Base-by-base conservation (phyloP, 2,797 vertebrate genomes). In the Gallinago solitaria region DNA sequence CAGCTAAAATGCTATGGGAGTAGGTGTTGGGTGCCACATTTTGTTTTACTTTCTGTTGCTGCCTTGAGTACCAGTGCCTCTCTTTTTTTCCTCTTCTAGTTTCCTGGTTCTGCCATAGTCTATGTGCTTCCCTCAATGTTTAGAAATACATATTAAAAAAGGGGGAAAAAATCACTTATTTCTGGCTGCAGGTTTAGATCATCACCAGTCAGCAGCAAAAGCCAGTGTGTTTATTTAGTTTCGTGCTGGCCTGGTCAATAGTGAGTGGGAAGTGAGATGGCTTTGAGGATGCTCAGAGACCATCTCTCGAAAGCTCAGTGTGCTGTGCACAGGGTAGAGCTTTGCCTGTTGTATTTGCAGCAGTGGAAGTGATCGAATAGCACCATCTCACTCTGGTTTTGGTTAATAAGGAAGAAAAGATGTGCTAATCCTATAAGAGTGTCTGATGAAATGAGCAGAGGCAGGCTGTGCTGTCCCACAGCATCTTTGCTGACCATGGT, bases 391-490 rank as follows among this genome's bases (percentile, higher is more conserved):
- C 50, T 93, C 89, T 91, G 69, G 53, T 63, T 95, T 87, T 84
- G 87, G 57, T 89, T 81, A 89, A 89, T 61, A 94, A 96, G 39
- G 19, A 59, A 83, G 91, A 92, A 93, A 89, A 95, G 33, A 13
- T 69, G 91, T 95, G 86, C 50, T 95, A 87, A 97, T 84, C 69
- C 76, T 76, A 0, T 12, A 17, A 37, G 2, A 4, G 24, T 3
- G 3, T 21, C 35, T 48, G 64, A 69, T 32, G 78, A 93, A 92
- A 54, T 39, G n/a, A 61, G 54, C 35, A 61, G 69, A 32, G 57
- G 3, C 4, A 3, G 47, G n/a, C 28, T 80, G 17, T 63, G 45
- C 51, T 51, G 48, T 21, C 27, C 63, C 51, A 59, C 1, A 11
- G 56, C n/a, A 54, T 19, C 23, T 91, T 78, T 88, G 70, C 35